phyloP scores from a whole-genome alignment of 2,113 vertebrate species.

The Forbesichthys agassizii region DNA sequence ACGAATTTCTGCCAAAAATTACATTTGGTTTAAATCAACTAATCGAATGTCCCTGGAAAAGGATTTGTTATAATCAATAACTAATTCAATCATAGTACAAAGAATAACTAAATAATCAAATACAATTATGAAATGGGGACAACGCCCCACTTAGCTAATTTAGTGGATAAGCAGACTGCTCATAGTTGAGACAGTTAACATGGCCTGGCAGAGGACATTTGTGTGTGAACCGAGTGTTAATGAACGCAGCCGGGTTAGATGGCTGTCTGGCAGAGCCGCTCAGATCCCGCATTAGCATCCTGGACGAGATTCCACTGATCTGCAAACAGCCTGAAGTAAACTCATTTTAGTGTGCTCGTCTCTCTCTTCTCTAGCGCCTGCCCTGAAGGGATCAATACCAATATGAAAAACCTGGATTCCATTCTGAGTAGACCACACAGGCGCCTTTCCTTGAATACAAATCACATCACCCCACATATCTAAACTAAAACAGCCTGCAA shows the following conservation, averaged over 20 bases:
- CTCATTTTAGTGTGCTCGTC: constrained; percentile 72
- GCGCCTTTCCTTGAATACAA: constrained; percentile 77
- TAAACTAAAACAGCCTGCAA: constrained; percentile 57
- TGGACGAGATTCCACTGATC: constrained; percentile 74
- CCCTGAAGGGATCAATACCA: constrained; percentile 78
- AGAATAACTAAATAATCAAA: too few species aligned
- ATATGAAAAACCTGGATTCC: constrained; percentile 79
- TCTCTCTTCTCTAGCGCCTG: constrained; percentile 50
- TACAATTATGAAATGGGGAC: not conserved
- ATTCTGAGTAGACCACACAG: constrained; percentile 71
- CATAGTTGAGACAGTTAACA: constrained; percentile 12
- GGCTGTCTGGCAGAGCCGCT: constrained; percentile 51
- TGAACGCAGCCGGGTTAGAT: constrained; percentile 23
- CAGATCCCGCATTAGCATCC: constrained; percentile 75
- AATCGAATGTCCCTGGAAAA: too few species aligned
- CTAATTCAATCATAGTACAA: too few species aligned
- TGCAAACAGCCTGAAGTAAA: constrained; percentile 78
- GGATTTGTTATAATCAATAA: too few species aligned
- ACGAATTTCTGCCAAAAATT: too few species aligned
- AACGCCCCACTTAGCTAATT: constrained; percentile 30
- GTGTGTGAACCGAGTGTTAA: constrained; percentile 45
- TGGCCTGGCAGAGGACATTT: constrained; percentile 14
- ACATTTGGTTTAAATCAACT: too few species aligned
- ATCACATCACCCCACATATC: constrained; percentile 63
- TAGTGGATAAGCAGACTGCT: constrained; percentile 23